Evolutionary conservation across 2,888 invertebrate species (phyloP).

Genomic region (Glaucopsyche alexis): DNA sequence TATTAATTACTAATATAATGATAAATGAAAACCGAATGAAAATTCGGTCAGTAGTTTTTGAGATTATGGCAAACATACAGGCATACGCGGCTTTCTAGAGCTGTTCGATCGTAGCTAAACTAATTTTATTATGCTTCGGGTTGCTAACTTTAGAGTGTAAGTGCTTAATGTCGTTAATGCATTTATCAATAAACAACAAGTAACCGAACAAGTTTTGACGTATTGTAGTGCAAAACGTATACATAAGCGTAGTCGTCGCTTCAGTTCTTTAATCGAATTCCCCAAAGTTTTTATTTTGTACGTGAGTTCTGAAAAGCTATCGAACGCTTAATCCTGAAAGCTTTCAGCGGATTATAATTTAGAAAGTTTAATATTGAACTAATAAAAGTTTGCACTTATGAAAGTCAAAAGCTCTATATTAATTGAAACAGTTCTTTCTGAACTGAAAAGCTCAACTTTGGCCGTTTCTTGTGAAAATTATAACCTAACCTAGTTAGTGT

Average conservation of each 20-base stretch:
- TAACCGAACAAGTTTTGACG: too few species aligned
- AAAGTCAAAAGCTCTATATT: constrained; percentile 20
- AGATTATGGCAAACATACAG: too few species aligned
- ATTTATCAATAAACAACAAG: too few species aligned
- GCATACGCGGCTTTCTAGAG: too few species aligned
- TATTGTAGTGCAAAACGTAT: background rate
- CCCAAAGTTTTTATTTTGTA: constrained; percentile 11
- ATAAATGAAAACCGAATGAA: too few species aligned
- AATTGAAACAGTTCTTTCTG: constrained; percentile 17
- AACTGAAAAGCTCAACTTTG: background rate
- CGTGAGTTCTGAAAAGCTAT: constrained; percentile 14
- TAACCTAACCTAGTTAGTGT: constrained; percentile 8
- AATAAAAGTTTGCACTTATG: constrained; percentile 27
- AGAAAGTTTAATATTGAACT: constrained; percentile 25
- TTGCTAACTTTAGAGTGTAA: too few species aligned
- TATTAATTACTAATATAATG: too few species aligned
- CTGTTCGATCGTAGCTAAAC: too few species aligned
- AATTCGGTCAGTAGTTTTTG: too few species aligned
- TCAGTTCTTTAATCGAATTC: background rate
- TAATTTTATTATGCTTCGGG: too few species aligned
- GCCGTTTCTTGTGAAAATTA: constrained; percentile 8
- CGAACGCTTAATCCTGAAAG: constrained; percentile 1
- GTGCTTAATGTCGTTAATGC: too few species aligned
- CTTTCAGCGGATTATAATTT: constrained; percentile 28
- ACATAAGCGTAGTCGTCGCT: background rate